A percentile compares a stretch with the other conserved stretches of the same genome.
Conservation (phyloP, 30 jellyfish, hydroid and myxozoan species). For the Aurelia coerulea region DNA sequence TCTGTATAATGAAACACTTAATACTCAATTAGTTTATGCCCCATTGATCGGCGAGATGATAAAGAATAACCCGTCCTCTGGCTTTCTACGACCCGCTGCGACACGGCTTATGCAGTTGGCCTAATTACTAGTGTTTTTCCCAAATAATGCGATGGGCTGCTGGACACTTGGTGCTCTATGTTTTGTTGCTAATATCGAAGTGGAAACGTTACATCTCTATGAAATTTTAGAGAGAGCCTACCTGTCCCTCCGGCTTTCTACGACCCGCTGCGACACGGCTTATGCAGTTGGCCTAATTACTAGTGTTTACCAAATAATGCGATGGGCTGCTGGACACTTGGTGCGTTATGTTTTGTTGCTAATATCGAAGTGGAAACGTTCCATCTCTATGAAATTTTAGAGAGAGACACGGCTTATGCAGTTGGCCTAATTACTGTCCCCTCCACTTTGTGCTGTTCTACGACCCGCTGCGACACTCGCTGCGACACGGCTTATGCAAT, state of each 20-base stretch:
- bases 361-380: no score
- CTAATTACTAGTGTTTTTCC: not conserved
- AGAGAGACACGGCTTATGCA: not conserved
- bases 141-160: not conserved
- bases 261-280: not conserved
- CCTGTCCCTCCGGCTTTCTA: not conserved
- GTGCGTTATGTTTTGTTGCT: no score
- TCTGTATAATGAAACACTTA: not conserved
- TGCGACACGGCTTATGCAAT: not conserved
- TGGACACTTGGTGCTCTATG: not conserved
- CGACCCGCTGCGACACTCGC: not conserved
- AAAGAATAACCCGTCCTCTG: conserved; percentile 4
- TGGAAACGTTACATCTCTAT: no score
- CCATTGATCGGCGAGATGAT: not conserved
- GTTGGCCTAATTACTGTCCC: no score
- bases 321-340: not conserved
- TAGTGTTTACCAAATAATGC: not conserved
- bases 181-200: no score
- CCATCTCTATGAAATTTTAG: not conserved
- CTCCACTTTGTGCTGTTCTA: not conserved
- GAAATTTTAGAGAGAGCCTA: not conserved
- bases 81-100: not conserved
- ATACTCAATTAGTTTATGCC: not conserved
- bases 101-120: not conserved
- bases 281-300: not conserved